Conservation (phyloP, 2,888 invertebrate genomes). For the Chesias legatella region DNA sequence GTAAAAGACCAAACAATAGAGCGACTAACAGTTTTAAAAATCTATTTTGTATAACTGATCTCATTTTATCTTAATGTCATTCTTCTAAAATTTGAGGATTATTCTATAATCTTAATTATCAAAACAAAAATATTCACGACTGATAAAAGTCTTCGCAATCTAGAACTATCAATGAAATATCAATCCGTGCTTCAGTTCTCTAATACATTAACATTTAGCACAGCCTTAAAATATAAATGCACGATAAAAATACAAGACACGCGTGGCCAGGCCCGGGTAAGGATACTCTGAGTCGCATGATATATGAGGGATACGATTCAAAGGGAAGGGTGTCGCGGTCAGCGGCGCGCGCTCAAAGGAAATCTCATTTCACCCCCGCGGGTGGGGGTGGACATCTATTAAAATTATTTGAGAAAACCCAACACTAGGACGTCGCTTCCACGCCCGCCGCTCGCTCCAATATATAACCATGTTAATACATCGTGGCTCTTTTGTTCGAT, state of each 20-base stretch:
- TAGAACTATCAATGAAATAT: too few relatives aligned
- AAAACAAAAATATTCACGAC: too few relatives aligned
- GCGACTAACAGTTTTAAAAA: too few relatives aligned
- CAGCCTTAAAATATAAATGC: conserved; percentile 26
- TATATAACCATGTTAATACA: conserved; percentile 49
- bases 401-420: conserved; percentile 74
- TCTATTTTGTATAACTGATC: too few relatives aligned
- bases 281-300: conserved; percentile 47
- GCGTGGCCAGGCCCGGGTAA: conserved; percentile 25
- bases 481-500: conserved; percentile 46
- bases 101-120: too few relatives aligned
- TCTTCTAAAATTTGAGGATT: too few relatives aligned
- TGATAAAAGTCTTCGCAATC: too few relatives aligned
- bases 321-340: conserved; percentile 59
- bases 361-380: conserved; percentile 67
- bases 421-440: conserved; percentile 35
- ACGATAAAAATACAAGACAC: conserved; percentile 31
- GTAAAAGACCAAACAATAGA: too few relatives aligned
- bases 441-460: conserved; percentile 37
- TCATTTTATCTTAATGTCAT: too few relatives aligned
- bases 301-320: conserved; percentile 56
- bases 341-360: conserved; percentile 69
- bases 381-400: conserved; percentile 62
- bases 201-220: conserved; percentile 7
- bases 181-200: neutral